These are phyloP conservation scores for Nasonovia ribisnigri DNA, from an alignment of 2,888 invertebrate species.

Conservation along the genomic window DNA sequence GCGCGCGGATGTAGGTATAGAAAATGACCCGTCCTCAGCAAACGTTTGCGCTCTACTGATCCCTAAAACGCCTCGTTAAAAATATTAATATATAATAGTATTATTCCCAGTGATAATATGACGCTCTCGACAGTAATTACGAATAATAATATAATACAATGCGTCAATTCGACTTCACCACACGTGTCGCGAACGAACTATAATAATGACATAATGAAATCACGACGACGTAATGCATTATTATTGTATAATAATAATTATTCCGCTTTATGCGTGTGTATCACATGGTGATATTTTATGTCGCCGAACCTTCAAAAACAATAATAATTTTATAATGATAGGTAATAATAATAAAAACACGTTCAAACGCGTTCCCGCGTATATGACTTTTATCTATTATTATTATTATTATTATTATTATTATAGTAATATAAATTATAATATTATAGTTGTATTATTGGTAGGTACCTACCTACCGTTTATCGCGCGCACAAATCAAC, in stretches of 20 bases:
- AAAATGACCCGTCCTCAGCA: constrained; percentile 10
- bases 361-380: not conserved
- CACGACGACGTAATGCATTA: not conserved
- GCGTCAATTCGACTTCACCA: not conserved
- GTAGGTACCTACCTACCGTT: not conserved
- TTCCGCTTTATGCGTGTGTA: not conserved
- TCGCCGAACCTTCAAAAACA: not conserved
- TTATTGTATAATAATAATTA: not conserved
- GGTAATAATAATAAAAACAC: not conserved
- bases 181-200: not conserved
- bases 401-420: not conserved
- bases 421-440: not conserved
- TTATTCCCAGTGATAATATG: not conserved
- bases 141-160: not conserved
- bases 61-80: constrained; percentile 1
- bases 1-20: not conserved
- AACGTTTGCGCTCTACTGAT: not conserved
- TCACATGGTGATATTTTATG: not conserved
- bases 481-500: not conserved
- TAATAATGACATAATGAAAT: not conserved
- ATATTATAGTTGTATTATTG: not conserved
- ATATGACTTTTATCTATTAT: too few species aligned
- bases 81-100: not conserved
- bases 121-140: not conserved
- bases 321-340: not conserved